These are phyloP conservation scores for Corynorhinus townsendii DNA, from an alignment of 2,113 vertebrate species.

Conservation along the genomic window DNA sequence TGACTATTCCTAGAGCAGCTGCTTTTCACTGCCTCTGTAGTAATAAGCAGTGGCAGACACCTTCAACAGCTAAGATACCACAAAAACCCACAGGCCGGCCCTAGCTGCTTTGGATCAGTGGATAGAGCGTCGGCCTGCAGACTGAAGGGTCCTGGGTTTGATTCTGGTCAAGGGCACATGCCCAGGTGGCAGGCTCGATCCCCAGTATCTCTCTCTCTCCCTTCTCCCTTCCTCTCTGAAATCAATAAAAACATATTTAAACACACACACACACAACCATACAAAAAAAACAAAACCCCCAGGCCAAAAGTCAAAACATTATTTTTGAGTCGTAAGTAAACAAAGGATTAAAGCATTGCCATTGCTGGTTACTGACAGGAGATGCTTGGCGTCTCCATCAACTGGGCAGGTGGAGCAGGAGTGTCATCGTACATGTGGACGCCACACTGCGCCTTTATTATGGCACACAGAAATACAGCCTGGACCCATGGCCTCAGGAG, in stretches of 20 bases:
- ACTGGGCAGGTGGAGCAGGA: neutral
- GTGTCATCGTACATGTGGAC: neutral
- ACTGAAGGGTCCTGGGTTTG: too few species aligned
- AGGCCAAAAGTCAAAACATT: neutral
- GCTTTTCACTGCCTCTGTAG: neutral
- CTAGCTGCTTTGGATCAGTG: too few species aligned
- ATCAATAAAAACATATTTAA: too few species aligned
- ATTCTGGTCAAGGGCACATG: too few species aligned
- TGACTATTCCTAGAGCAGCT: neutral
- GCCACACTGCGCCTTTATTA: neutral
- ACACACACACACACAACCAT: too few species aligned
- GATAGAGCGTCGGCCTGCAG: too few species aligned
- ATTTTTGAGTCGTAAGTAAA: constrained; percentile 17
- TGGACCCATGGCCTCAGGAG: constrained; percentile 10
- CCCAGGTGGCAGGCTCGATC: too few species aligned
- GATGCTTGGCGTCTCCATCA: neutral
- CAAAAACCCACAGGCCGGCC: neutral
- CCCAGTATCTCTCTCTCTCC: too few species aligned
- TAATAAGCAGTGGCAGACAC: neutral
- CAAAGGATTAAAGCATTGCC: neutral
- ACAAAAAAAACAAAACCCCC: neutral
- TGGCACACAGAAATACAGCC: constrained; percentile 23
- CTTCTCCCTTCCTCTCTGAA: too few species aligned
- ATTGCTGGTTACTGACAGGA: neutral
- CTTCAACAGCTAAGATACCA: neutral